Evolutionary conservation across 1,140 invertebrate species (phyloP).

Genomic region (Eulimnadia texana): DNA sequence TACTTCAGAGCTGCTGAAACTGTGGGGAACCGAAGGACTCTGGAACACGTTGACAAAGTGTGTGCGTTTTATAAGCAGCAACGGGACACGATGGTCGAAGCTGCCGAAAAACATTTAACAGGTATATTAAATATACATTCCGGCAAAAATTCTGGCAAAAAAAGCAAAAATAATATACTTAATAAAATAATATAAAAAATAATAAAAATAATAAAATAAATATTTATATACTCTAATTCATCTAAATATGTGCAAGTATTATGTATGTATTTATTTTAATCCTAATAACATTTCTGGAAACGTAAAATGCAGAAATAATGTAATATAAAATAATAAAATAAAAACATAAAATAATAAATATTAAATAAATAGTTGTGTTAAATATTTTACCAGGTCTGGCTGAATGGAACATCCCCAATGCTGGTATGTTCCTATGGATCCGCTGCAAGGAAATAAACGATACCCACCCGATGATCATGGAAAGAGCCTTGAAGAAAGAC

Average conservation of each 20-base stretch:
- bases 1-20: conserved; percentile 40
- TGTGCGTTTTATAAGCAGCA: conserved; percentile 46
- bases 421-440: conserved; percentile 66
- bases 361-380: conserved; percentile 11
- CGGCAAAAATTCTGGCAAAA: background rate
- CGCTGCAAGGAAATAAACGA: conserved; percentile 47
- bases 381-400: conserved; percentile 35
- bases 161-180: background rate
- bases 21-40: conserved; percentile 44
- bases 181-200: background rate
- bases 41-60: conserved; percentile 42
- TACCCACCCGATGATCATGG: conserved; percentile 54
- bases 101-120: conserved; percentile 44
- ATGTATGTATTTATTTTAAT: too few relatives aligned
- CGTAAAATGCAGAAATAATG: too few relatives aligned
- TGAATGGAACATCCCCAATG: conserved; percentile 46
- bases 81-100: conserved; percentile 42
- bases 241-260: too few relatives aligned
- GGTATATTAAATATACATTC: conserved; percentile 26
- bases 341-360: too few relatives aligned
- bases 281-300: too few relatives aligned
- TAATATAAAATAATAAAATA: too few relatives aligned
- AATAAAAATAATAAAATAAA: background rate
- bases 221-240: background rate
- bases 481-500: conserved; percentile 37